A percentile compares a stretch with the other conserved stretches of the same genome.
phyloP scores from a whole-genome alignment of 2,888 invertebrate genomes.

The Hofmannophila pseudospretella region DNA sequence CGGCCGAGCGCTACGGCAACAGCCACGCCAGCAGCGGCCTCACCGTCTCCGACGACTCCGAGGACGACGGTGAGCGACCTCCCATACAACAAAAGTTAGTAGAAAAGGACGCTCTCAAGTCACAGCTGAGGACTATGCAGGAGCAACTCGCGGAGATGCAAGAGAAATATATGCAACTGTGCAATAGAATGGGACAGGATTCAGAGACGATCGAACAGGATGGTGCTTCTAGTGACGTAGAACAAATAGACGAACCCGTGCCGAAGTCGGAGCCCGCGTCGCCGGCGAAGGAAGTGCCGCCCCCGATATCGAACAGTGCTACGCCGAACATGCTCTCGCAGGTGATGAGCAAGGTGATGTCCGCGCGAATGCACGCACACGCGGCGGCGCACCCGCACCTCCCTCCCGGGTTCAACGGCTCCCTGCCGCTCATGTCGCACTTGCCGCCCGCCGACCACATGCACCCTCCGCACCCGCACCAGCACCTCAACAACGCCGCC shows the following conservation, averaged over 20 bases:
- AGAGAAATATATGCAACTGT: slow-evolving; percentile 92
- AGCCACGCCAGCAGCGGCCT: slow-evolving; percentile 69
- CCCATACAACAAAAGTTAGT: slow-evolving; percentile 90
- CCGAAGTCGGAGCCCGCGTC: slow-evolving; percentile 79
- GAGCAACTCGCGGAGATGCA: slow-evolving; percentile 94
- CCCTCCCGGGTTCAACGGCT: slow-evolving; percentile 79
- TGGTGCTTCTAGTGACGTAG: slow-evolving; percentile 85
- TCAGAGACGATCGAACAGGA: slow-evolving; percentile 86
- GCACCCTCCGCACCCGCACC: slow-evolving; percentile 76
- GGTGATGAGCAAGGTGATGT: slow-evolving; percentile 82
- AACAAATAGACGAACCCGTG: slow-evolving; percentile 71
- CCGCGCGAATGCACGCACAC: slow-evolving; percentile 79
- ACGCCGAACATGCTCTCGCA: slow-evolving; percentile 79
- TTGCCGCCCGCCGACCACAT: slow-evolving; percentile 72
- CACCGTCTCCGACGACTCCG: slow-evolving; percentile 82
- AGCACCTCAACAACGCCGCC: slow-evolving; percentile 79
- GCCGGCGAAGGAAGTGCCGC: slow-evolving; percentile 72
- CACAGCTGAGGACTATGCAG: slow-evolving; percentile 91
- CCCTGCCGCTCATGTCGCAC: slow-evolving; percentile 77
- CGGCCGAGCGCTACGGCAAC: slow-evolving; percentile 78
- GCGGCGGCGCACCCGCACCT: slow-evolving; percentile 73
- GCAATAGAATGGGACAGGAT: slow-evolving; percentile 89
- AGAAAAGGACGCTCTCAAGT: slow-evolving; percentile 91
- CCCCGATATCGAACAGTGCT: slow-evolving; percentile 60
- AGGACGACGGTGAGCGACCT: slow-evolving; percentile 86